Conservation (phyloP, 2,797 vertebrate species). For the Sus cebifrons region DNA sequence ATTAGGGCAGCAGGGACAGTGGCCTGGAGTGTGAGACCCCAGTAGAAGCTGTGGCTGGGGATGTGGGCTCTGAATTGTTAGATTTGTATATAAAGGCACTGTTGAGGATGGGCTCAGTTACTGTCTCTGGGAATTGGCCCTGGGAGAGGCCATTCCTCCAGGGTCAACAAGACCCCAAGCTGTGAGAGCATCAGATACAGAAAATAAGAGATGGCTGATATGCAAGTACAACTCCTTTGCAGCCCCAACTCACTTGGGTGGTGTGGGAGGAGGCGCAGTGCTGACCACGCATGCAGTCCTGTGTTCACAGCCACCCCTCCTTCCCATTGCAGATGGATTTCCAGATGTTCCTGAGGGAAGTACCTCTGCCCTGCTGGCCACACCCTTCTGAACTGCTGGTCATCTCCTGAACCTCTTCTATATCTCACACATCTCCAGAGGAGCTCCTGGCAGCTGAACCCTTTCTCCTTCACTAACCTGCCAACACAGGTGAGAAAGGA, state of each 20-base stretch:
- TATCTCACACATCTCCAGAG: background rate
- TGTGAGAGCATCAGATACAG: background rate
- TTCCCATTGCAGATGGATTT: background rate
- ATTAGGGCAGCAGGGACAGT: background rate
- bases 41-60: background rate
- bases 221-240: background rate
- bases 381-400: too few relatives aligned
- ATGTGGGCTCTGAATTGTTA: background rate
- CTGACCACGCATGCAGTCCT: background rate
- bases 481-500: background rate
- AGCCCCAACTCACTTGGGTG: background rate
- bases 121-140: background rate
- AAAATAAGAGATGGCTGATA: background rate
- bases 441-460: background rate
- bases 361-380: background rate
- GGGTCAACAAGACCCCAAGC: background rate
- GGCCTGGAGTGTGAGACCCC: background rate
- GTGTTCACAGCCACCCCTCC: too few relatives aligned
- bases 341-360: background rate
- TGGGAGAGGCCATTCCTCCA: background rate
- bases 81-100: background rate
- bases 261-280: background rate
- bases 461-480: background rate
- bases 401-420: background rate
- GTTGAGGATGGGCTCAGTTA: background rate